Base-by-base conservation (phyloP, 2,797 vertebrate species). In the Acomys russatus region DNA sequence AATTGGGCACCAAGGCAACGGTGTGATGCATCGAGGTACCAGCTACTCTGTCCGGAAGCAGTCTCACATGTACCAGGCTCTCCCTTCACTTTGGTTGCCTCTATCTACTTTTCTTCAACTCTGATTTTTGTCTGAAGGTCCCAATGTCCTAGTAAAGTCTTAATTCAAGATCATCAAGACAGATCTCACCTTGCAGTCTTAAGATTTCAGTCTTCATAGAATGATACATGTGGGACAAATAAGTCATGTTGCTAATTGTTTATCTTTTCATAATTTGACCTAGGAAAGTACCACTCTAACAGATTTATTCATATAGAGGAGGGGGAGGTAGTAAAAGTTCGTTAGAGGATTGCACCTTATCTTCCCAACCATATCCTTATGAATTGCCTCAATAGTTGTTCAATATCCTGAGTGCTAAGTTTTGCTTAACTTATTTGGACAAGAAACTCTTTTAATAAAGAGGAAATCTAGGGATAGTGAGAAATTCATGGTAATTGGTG, bases 131-230 rank as follows among this genome's bases (percentile, higher is more conserved):
- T 30, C 11, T 86, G 3, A 56, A n/a, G 38, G 1, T 88, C 20
- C 25, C 28, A 0, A 44, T 25, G 1, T 79, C 25, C 12, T 38
- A 8, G 5, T 20, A 77, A 84, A 20, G 6, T 14, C 44, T 88
- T 54, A 44, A 33, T 71, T 91, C 63, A 94, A 64, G 15, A 66
- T 35, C 70, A 25, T 85, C 15, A 9, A 49, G 25, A 25, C 4
- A 68, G n/a, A 87, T 74, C 15, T 92, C 28, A 84, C 35, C 44
- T 35, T 83, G 51, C 3, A 86, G 30, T 49, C 38, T 76, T 71
- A 71, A 6, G 17, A 83, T 92, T 92, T 90, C 23, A 35, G 22
- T 73, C 85, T 82, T 95, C 78, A 87, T 92, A 78, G 49, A 87
- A 88, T 15, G 25, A 10, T 14, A 1, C 9, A n/a, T 15, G 3